Conservation (phyloP, 2,797 vertebrate genomes). For the Alfaro cultratus region DNA sequence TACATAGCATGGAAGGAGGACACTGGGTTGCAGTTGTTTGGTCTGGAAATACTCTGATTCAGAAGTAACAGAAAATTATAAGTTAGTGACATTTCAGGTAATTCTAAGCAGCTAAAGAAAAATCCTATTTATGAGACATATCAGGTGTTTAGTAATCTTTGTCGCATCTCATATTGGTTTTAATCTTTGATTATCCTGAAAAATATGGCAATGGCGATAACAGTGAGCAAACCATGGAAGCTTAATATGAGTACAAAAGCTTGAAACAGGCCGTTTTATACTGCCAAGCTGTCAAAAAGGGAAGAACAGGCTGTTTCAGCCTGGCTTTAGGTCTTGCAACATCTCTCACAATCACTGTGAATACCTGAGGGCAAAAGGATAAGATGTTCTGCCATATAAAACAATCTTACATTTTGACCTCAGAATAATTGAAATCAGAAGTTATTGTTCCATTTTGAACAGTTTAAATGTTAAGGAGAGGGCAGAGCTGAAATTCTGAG, state of each 20-base stretch:
- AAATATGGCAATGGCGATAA: background rate
- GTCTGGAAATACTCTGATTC: background rate
- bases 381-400: background rate
- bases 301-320: background rate
- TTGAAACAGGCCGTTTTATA: background rate
- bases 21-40: background rate
- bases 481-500: background rate
- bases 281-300: background rate
- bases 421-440: background rate
- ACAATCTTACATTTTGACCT: background rate
- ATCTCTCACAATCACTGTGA: background rate
- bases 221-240: background rate
- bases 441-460: background rate
- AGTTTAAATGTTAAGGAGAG: background rate
- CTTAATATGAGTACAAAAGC: background rate
- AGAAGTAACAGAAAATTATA: background rate
- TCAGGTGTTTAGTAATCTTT: background rate
- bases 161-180: background rate
- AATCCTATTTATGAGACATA: background rate
- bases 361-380: background rate
- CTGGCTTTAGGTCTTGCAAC: background rate
- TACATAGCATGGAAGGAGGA: background rate
- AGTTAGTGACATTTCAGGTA: background rate
- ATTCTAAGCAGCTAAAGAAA: background rate
- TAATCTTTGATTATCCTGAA: background rate